Evolutionary conservation across 2,888 invertebrate species (phyloP).

Genomic region (Nebria salina): DNA sequence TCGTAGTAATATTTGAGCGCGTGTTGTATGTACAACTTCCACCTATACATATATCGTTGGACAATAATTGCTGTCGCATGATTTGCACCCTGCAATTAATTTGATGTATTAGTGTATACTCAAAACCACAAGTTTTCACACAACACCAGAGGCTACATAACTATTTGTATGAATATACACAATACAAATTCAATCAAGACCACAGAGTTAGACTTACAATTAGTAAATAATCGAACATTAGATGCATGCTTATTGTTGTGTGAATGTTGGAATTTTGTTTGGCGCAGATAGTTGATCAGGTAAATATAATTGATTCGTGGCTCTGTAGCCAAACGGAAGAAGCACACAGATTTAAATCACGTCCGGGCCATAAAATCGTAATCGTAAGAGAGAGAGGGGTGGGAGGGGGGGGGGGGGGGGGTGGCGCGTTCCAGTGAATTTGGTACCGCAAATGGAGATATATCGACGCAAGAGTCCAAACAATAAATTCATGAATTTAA

Average conservation of each 20-base stretch:
- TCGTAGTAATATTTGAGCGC: background rate
- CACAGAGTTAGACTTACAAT: too few relatives aligned
- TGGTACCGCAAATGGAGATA: conserved; percentile 42
- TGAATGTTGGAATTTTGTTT: background rate
- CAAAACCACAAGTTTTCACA: conserved; percentile 14
- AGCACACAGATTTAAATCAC: conserved; percentile 43
- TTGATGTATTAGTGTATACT: conserved; percentile 37
- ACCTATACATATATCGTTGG: conserved; percentile 1
- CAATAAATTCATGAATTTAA: conserved; percentile 46
- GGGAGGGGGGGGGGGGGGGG: conserved; percentile 8
- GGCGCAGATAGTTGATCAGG: background rate
- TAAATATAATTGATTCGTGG: conserved; percentile 16
- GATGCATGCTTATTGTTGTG: too few relatives aligned
- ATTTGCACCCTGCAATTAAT: conserved; percentile 35
- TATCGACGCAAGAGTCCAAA: conserved; percentile 30
- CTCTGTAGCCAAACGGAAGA: conserved; percentile 15
- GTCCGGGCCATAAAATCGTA: conserved; percentile 46
- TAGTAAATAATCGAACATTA: too few relatives aligned
- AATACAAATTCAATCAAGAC: too few relatives aligned
- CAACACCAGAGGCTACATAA: conserved; percentile 3
- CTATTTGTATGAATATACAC: too few relatives aligned
- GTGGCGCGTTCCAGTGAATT: conserved; percentile 14
- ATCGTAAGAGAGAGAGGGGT: conserved; percentile 33
- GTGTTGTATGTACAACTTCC: background rate
- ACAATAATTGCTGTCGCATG: conserved; percentile 31